These are phyloP conservation scores for Sycophaga agraensis DNA, from an alignment of 1,140 invertebrate species.

Conservation along the genomic window DNA sequence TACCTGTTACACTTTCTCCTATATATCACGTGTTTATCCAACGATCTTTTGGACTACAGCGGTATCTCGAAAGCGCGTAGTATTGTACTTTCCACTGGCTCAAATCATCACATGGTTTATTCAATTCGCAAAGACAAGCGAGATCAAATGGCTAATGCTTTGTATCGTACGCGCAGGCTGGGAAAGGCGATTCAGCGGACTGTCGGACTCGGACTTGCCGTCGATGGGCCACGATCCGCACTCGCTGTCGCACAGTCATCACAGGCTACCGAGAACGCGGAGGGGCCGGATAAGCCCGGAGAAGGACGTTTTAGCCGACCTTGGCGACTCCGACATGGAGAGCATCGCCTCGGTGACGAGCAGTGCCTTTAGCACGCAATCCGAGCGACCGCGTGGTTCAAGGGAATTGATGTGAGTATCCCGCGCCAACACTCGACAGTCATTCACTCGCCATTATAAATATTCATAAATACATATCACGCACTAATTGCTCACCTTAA, in stretches of 20 bases:
- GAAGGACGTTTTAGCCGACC: conserved; percentile 69
- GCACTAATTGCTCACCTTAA: neutral
- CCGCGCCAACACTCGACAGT: conserved; percentile 26
- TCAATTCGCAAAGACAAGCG: too few species aligned
- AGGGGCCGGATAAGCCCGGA: conserved; percentile 67
- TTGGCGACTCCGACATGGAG: conserved; percentile 85
- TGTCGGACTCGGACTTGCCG: conserved; percentile 80
- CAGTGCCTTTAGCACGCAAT: conserved; percentile 90
- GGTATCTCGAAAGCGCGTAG: too few species aligned
- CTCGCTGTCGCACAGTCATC: conserved; percentile 61
- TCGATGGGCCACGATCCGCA: conserved; percentile 48
- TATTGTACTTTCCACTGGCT: too few species aligned
- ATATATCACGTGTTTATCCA: too few species aligned
- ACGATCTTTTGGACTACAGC: too few species aligned
- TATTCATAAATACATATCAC: neutral
- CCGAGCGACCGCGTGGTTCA: conserved; percentile 78
- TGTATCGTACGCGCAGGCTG: too few species aligned
- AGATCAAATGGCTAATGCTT: too few species aligned
- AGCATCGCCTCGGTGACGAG: conserved; percentile 83
- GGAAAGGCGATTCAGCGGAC: conserved; percentile 76
- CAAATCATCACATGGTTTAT: too few species aligned
- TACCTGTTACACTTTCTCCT: too few species aligned
- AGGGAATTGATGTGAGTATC: conserved; percentile 67
- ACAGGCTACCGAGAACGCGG: conserved; percentile 58
- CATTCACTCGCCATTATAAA: neutral